Conservation (phyloP, 1,140 invertebrate genomes). For the Drosophila ironensis region DNA sequence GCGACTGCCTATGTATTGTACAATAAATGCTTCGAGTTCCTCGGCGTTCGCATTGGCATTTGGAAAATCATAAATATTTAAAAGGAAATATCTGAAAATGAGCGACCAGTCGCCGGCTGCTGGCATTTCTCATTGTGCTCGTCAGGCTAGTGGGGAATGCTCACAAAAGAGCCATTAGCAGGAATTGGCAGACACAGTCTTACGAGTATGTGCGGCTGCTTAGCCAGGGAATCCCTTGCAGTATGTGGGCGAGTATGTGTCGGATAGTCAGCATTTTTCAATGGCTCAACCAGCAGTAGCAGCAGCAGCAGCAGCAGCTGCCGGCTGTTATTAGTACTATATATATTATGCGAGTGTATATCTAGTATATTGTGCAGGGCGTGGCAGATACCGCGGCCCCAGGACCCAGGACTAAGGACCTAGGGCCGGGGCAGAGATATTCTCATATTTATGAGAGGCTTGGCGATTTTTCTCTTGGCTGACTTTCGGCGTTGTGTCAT, state of each 20-base stretch:
- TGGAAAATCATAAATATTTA: conserved; percentile 76
- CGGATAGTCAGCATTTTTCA: conserved; percentile 74
- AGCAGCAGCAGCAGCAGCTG: conserved; percentile 60
- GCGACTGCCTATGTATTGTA: too few species aligned
- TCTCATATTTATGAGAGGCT: conserved; percentile 54
- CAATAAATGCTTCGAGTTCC: conserved; percentile 43
- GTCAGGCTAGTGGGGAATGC: conserved; percentile 60
- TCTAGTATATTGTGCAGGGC: too few species aligned
- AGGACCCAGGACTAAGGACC: not conserved
- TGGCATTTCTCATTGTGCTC: conserved; percentile 62
- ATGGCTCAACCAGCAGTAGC: conserved; percentile 54
- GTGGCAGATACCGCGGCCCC: conserved; percentile 25
- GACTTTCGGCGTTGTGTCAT: conserved; percentile 73
- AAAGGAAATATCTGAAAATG: conserved; percentile 65
- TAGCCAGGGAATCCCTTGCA: conserved; percentile 22
- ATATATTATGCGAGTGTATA: too few species aligned
- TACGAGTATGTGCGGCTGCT: conserved; percentile 17
- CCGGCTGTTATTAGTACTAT: conserved; percentile 56
- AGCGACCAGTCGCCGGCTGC: conserved; percentile 39
- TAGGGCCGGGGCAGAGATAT: too few species aligned
- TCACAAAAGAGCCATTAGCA: conserved; percentile 79
- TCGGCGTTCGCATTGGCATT: conserved; percentile 50
- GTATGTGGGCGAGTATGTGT: conserved; percentile 11
- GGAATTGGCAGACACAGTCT: conserved; percentile 63
- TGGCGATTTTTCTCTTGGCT: conserved; percentile 40